Percentiles rank a stretch among this genome's conserved stretches.
Evolutionary conservation across 2,888 invertebrate species (phyloP).

Genomic region (Norana najaformis): DNA sequence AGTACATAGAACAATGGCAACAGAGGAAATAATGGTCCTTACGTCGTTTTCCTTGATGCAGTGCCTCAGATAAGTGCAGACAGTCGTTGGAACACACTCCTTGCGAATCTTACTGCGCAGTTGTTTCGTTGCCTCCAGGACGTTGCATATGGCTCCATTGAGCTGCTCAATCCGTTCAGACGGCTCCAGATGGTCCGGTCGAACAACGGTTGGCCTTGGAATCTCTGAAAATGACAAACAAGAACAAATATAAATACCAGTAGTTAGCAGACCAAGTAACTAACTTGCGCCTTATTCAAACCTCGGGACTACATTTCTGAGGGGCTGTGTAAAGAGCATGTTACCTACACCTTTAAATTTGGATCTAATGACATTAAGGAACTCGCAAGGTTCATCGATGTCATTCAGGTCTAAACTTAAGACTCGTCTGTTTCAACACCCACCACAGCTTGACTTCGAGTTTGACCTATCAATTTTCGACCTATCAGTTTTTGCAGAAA

Average conservation of each 20-base stretch:
- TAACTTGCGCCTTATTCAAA: too few relatives aligned
- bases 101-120: constrained; percentile 50
- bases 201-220: neutral
- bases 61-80: constrained; percentile 59
- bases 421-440: too few relatives aligned
- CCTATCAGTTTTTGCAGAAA: too few relatives aligned
- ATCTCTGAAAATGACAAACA: neutral
- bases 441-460: too few relatives aligned
- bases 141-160: constrained; percentile 55
- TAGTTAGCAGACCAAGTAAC: too few relatives aligned
- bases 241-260: neutral
- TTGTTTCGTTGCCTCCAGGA: constrained; percentile 54
- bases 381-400: too few relatives aligned
- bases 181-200: constrained; percentile 47
- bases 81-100: constrained; percentile 57
- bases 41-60: constrained; percentile 62
- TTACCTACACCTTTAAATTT: too few relatives aligned
- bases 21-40: constrained; percentile 22
- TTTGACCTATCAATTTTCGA: too few relatives aligned
- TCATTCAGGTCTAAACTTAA: too few relatives aligned
- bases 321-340: too few relatives aligned
- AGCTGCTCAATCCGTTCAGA: constrained; percentile 55
- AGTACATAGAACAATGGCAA: neutral
- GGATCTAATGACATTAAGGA: too few relatives aligned
- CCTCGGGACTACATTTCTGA: too few relatives aligned